Evolutionary conservation across 2,888 invertebrate species (phyloP), one percentile per base, ranked within the genome.

Genomic region (Cheilosia variabilis): DNA sequence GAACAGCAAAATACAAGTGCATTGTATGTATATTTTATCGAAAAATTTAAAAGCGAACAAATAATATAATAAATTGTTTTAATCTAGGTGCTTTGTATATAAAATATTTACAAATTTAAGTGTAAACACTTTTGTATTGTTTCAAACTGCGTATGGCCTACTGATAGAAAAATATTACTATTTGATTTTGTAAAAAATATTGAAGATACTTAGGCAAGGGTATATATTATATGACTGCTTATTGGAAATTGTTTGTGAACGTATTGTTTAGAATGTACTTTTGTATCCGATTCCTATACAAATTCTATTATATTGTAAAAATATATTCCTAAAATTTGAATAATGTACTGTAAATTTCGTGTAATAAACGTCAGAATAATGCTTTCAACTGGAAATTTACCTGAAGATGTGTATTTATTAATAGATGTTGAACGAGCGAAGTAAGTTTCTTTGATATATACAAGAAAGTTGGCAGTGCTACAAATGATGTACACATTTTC

Each of bases 271-370:
- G 62, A 43, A 62, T 72, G 72, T 62, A 72, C 37, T 72, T 72
- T 72, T 72, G 53, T 72, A 72, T 72, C 62, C 52, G 52, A 27
- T 34, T 72, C 60, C 72, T 72, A 72, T 72, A 62, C 62, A 72
- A 43, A 43, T 41, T 27, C 19, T 72, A 72, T 53, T 72, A 62
- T 62, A 37, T 34, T n/a, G 4, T 17, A 9, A 0, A 47, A 47
- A 17, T 3, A 45, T 17, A 6, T 47, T 58, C 19, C 57, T 31
- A 58, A 50, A 37, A 60, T 62, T 72, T 41, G 58, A 60, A 50
- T 37, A 71, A 60, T 41, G 24, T 58, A 47, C 34, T 17, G 47
- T 47, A 19, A 43, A 53, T 53, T 72, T 22, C 50, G 19, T 65
- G 65, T 22, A 65, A 52, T 65, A 65, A 65, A 50, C 37, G 15